phyloP scores from a whole-genome alignment of 2,888 invertebrate species.

The Cheilosia grossa region DNA sequence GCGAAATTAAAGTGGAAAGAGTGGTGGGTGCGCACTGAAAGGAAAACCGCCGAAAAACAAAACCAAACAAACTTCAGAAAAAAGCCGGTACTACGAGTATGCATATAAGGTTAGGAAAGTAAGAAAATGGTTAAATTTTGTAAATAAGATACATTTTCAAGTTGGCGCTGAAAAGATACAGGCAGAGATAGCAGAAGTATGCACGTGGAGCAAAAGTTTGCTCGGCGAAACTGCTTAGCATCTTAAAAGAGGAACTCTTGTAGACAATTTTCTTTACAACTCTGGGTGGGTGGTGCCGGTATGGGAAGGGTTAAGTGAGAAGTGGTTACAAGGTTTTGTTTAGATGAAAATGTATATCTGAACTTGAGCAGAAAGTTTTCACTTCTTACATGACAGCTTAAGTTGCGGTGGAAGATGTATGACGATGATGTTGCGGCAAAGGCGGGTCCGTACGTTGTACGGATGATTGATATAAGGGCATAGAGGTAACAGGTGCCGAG shows the following conservation, averaged over 20 bases:
- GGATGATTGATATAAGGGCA: not conserved
- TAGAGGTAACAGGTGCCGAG: not conserved
- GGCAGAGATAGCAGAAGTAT: not conserved
- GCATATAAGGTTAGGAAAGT: constrained; percentile 27
- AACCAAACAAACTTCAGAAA: not conserved
- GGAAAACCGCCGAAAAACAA: constrained; percentile 18
- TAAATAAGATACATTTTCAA: constrained; percentile 58
- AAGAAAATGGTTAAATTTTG: constrained; percentile 58
- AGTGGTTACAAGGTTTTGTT: constrained; percentile 17
- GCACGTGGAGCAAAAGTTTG: constrained; percentile 13
- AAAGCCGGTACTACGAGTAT: not conserved
- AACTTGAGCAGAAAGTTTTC: constrained; percentile 42
- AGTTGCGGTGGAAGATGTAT: constrained; percentile 51
- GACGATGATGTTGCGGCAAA: constrained; percentile 19
- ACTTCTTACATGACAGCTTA: constrained; percentile 60
- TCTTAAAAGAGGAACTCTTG: constrained; percentile 27
- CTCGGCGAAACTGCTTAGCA: constrained; percentile 3
- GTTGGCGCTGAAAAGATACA: constrained; percentile 40
- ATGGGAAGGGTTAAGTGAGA: constrained; percentile 25
- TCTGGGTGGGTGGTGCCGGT: constrained; percentile 14
- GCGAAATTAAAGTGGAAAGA: constrained; percentile 15
- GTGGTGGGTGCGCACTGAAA: not conserved
- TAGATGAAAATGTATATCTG: not conserved
- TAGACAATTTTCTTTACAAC: constrained; percentile 12
- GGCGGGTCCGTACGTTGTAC: not conserved